A percentile compares a stretch with the other conserved stretches of the same genome.
phyloP scores from a whole-genome alignment of 2,888 invertebrate species.

The Apotomis turbidana region DNA sequence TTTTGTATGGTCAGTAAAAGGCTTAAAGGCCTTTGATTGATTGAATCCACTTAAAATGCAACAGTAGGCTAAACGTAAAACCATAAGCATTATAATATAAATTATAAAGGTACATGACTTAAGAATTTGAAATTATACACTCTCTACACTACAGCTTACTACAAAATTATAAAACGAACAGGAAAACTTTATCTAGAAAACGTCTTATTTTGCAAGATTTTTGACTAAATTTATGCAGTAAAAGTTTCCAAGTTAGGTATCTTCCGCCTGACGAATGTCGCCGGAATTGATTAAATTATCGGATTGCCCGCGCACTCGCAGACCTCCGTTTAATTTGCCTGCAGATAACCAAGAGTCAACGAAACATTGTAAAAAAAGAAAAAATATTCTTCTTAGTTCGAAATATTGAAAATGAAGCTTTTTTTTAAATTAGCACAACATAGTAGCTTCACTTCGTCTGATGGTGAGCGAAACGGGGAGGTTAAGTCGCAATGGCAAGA shows the following conservation, averaged over 20 bases:
- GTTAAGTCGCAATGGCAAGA: no score
- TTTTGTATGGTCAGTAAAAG: no score
- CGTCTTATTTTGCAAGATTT: constrained; percentile 7
- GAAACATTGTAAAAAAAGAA: constrained; percentile 4
- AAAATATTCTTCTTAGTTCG: background rate
- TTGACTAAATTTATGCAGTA: constrained; percentile 34
- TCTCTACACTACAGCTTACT: background rate
- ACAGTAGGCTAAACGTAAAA: no score
- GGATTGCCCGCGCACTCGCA: constrained; percentile 29
- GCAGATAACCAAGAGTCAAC: constrained; percentile 17
- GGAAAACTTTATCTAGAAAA: constrained; percentile 15
- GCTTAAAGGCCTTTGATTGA: no score
- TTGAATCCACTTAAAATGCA: no score
- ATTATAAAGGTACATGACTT: no score
- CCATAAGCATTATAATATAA: no score
- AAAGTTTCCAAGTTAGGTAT: constrained; percentile 22
- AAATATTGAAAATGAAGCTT: no score
- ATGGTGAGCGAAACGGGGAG: no score
- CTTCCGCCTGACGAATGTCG: constrained; percentile 26
- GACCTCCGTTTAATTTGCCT: constrained; percentile 23
- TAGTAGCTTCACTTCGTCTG: no score
- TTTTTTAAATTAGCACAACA: no score
- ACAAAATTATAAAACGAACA: background rate
- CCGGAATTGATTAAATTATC: constrained; percentile 30
- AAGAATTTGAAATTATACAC: background rate